phyloP scores from a whole-genome alignment of 2,888 invertebrate species.

The Drosophila cognata region DNA sequence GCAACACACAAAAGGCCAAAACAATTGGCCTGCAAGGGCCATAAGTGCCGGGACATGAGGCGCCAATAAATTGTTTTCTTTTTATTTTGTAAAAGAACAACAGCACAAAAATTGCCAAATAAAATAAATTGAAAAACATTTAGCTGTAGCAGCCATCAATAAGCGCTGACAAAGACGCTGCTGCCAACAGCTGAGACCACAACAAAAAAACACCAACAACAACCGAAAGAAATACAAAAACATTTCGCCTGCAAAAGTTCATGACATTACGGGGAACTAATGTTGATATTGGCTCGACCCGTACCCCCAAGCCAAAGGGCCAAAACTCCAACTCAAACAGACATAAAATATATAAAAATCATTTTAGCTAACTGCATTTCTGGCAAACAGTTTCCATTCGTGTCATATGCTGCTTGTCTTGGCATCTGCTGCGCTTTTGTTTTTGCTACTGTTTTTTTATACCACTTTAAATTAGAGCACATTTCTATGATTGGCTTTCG shows the following conservation, averaged over 20 bases:
- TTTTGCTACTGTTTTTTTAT: constrained; percentile 45
- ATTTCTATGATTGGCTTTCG: constrained; percentile 76
- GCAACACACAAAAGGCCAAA: constrained; percentile 44
- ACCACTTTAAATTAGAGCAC: constrained; percentile 78
- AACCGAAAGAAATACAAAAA: constrained; percentile 10
- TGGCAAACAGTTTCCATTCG: constrained; percentile 57
- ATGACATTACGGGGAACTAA: constrained; percentile 76
- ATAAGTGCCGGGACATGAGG: constrained; percentile 51
- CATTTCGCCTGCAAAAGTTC: constrained; percentile 57
- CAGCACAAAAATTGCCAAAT: constrained; percentile 47
- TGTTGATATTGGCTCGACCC: constrained; percentile 71
- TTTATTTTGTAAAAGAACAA: constrained; percentile 13
- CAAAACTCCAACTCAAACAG: constrained; percentile 63
- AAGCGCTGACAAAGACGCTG: constrained; percentile 77
- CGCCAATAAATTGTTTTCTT: constrained; percentile 72
- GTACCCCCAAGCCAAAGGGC: constrained; percentile 26
- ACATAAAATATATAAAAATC: constrained; percentile 67
- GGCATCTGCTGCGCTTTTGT: constrained; percentile 65
- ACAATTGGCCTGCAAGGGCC: constrained; percentile 46
- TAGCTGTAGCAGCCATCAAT: constrained; percentile 75
- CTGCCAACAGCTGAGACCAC: constrained; percentile 75
- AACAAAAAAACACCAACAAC: constrained; percentile 1
- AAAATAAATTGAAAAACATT: constrained; percentile 81
- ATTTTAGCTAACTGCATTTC: constrained; percentile 72
- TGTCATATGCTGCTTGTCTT: constrained; percentile 52